Conservation (phyloP, 2,888 invertebrate genomes). For the Nebria salina region DNA sequence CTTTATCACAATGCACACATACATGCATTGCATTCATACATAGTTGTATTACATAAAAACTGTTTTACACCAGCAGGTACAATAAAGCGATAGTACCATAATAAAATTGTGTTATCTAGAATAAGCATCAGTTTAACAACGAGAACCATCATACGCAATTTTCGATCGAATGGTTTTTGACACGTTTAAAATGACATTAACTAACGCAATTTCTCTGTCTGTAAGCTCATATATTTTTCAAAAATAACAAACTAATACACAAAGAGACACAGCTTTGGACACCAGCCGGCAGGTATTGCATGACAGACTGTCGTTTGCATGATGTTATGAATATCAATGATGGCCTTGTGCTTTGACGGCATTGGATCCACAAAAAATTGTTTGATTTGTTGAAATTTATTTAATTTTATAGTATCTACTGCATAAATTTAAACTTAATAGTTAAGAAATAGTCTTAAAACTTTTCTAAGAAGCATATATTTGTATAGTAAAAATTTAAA, state of each 20-base stretch:
- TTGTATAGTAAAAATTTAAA: too few relatives aligned
- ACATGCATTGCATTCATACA: constrained; percentile 4
- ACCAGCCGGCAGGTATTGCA: constrained; percentile 6
- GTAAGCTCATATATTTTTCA: constrained; percentile 4
- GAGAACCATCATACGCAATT: constrained; percentile 11
- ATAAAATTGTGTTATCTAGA: constrained; percentile 37
- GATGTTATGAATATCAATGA: constrained; percentile 20
- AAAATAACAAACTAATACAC: background rate
- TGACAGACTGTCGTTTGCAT: constrained; percentile 27
- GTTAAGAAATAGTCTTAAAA: background rate
- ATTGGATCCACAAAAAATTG: constrained; percentile 27
- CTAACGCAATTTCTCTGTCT: background rate
- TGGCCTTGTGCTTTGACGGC: constrained; percentile 10
- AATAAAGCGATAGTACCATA: constrained; percentile 28
- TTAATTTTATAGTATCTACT: constrained; percentile 20
- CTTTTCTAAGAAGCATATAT: background rate
- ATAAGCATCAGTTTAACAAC: constrained; percentile 25
- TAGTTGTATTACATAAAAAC: constrained; percentile 11
- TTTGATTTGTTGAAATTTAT: constrained; percentile 30
- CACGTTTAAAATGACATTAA: constrained; percentile 40
- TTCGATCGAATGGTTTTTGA: constrained; percentile 30
- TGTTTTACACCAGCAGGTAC: background rate
- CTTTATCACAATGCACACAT: constrained; percentile 38
- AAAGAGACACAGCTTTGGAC: background rate
- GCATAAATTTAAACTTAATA: background rate